Evolutionary conservation across 2,888 invertebrate genomes (phyloP).

Genomic region (Panzeria rudis): DNA sequence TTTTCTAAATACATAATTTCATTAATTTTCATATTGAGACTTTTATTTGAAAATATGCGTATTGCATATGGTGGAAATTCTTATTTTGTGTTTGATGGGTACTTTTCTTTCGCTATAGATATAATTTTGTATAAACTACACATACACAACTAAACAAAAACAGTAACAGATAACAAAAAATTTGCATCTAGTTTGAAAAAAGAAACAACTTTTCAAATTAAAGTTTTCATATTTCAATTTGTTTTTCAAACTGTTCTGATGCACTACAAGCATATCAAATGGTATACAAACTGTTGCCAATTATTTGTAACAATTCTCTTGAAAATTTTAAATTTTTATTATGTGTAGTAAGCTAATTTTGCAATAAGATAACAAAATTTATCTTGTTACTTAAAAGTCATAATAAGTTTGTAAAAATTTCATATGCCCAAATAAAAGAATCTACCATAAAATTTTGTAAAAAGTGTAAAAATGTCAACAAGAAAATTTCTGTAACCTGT

Average conservation of each 20-base stretch:
- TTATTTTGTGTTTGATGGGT: neutral
- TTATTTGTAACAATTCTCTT: neutral
- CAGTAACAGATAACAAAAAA: neutral
- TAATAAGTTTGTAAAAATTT: too few relatives aligned
- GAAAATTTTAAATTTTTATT: neutral
- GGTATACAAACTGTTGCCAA: too few relatives aligned
- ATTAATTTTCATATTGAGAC: too few relatives aligned
- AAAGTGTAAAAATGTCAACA: too few relatives aligned
- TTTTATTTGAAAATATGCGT: too few relatives aligned
- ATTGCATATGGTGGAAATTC: too few relatives aligned
- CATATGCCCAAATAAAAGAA: too few relatives aligned
- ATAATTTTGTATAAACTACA: neutral
- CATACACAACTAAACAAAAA: conserved; percentile 1
- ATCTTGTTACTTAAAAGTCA: too few relatives aligned
- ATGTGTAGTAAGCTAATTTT: neutral
- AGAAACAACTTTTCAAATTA: conserved; percentile 51
- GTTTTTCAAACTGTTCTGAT: conserved; percentile 17
- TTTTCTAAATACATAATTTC: too few relatives aligned
- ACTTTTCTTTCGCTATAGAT: neutral
- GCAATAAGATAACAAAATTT: too few relatives aligned
- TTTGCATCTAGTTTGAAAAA: neutral
- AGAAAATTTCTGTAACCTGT: too few relatives aligned
- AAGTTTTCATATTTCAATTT: conserved; percentile 40
- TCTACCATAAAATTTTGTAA: too few relatives aligned
- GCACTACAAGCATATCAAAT: neutral